These are phyloP conservation scores for Diplodus puntazzo DNA, from an alignment of 2,797 vertebrate species.

Conservation along the genomic window DNA sequence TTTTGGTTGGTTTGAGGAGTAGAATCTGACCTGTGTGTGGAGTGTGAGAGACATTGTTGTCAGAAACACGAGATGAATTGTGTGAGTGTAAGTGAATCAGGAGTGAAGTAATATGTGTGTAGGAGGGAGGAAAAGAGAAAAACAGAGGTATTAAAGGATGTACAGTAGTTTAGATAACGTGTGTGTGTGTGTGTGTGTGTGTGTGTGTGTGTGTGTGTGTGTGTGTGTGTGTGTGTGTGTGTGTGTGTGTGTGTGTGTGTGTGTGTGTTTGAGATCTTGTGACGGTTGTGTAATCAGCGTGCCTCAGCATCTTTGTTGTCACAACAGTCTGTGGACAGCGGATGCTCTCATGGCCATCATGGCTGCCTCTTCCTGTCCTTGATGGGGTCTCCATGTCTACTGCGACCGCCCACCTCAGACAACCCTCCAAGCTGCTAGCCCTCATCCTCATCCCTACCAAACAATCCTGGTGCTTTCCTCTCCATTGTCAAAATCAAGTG, in stretches of 20 bases:
- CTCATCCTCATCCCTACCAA: slow-evolving; percentile 7
- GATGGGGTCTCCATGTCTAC: slow-evolving; percentile 17
- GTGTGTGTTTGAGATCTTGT: slow-evolving; percentile 27
- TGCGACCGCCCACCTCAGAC: slow-evolving; percentile 28
- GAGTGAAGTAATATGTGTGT: slow-evolving; percentile 28
- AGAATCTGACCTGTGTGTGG: slow-evolving; percentile 44
- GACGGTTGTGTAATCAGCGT: slow-evolving; percentile 39
- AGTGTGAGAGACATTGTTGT: slow-evolving; percentile 39
- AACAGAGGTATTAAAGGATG: slow-evolving; percentile 34
- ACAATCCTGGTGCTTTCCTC: neutral
- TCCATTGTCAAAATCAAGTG: no score
- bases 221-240: no score
- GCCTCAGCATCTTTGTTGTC: slow-evolving; percentile 31
- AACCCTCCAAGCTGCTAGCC: slow-evolving; percentile 19
- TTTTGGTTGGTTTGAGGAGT: slow-evolving; percentile 61
- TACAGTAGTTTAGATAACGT: slow-evolving; percentile 8
- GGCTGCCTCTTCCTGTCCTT: slow-evolving; percentile 41
- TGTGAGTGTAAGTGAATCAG: slow-evolving; percentile 14
- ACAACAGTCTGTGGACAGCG: slow-evolving; percentile 30
- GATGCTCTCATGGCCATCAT: slow-evolving; percentile 24
- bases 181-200: slow-evolving; percentile 19
- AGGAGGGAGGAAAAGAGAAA: slow-evolving; percentile 33
- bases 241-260: no score
- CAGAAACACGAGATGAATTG: slow-evolving; percentile 41
- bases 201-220: no score